phyloP scores from a whole-genome alignment of 1,140 invertebrate species.

The Drosophila navojoa region DNA sequence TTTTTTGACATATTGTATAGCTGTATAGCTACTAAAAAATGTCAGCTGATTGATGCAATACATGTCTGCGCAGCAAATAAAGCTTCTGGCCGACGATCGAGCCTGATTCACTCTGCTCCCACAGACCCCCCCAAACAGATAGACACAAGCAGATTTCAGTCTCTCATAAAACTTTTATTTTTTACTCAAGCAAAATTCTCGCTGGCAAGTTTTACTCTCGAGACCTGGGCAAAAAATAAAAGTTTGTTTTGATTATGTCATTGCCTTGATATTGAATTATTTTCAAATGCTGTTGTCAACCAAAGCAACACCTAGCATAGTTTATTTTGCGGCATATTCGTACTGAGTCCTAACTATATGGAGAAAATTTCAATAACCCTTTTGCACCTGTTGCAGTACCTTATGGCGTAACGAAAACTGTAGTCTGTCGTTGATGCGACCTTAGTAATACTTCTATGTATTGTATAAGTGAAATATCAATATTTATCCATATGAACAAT shows the following conservation, averaged over 20 bases:
- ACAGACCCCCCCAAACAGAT: constrained; percentile 6
- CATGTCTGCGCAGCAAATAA: constrained; percentile 35
- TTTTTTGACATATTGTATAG: constrained; percentile 49
- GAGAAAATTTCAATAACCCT: not conserved
- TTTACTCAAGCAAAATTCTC: constrained; percentile 46
- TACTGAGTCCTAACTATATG: not conserved
- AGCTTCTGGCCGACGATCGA: constrained; percentile 21
- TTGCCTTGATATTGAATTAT: constrained; percentile 75
- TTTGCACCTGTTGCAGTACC: not conserved
- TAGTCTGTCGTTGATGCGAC: not conserved
- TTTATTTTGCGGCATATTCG: constrained; percentile 14
- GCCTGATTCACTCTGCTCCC: constrained; percentile 47
- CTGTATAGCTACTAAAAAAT: constrained; percentile 36
- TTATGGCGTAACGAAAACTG: not conserved
- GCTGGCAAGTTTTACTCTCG: constrained; percentile 27
- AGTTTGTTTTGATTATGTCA: constrained; percentile 60
- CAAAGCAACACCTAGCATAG: constrained; percentile 51
- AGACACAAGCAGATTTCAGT: no score
- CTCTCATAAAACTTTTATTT: not conserved
- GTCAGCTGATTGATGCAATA: constrained; percentile 30
- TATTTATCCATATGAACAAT: constrained; percentile 14
- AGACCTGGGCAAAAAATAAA: constrained; percentile 25
- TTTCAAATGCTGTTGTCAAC: constrained; percentile 72
- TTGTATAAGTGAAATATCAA: constrained; percentile 12
- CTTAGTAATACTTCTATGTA: not conserved